phyloP scores from a whole-genome alignment of 2,888 invertebrate species.

The Norana najaformis region DNA sequence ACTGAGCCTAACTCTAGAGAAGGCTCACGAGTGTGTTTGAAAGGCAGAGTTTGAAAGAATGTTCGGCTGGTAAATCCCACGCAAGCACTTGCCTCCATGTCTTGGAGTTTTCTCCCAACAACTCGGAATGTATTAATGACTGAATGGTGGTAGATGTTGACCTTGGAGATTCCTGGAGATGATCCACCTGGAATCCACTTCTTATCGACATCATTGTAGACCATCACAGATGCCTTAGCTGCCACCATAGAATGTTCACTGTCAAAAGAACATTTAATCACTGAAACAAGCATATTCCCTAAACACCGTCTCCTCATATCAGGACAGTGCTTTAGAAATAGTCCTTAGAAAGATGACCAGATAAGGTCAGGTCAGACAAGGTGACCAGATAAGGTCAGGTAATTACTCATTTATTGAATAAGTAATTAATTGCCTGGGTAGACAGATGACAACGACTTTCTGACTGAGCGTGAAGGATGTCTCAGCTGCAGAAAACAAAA shows the following conservation, averaged over 20 bases:
- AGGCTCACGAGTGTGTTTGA: neutral
- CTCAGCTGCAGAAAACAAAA: too few relatives aligned
- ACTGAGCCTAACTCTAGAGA: neutral
- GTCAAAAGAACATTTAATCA: constrained; percentile 20
- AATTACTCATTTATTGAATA: too few relatives aligned
- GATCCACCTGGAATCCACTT: constrained; percentile 95
- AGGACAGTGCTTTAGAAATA: neutral
- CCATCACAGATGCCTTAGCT: constrained; percentile 96
- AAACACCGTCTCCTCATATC: neutral
- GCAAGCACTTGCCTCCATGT: constrained; percentile 74
- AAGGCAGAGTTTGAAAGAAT: neutral
- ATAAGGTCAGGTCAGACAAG: too few relatives aligned
- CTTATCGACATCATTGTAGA: constrained; percentile 93
- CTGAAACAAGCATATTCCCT: neutral
- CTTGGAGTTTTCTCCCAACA: constrained; percentile 92
- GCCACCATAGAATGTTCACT: constrained; percentile 92
- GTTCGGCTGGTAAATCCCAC: neutral
- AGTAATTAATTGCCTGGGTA: too few relatives aligned
- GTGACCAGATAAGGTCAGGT: neutral
- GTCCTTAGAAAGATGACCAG: neutral
- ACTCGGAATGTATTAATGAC: constrained; percentile 95
- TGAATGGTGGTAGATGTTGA: constrained; percentile 95
- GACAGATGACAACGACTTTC: too few relatives aligned
- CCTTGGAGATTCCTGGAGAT: constrained; percentile 78
- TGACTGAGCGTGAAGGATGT: too few relatives aligned